A percentile compares a stretch with the other conserved stretches of the same genome.
Evolutionary conservation across 2,113 vertebrate genomes (phyloP).

Genomic region (Limanda limanda): DNA sequence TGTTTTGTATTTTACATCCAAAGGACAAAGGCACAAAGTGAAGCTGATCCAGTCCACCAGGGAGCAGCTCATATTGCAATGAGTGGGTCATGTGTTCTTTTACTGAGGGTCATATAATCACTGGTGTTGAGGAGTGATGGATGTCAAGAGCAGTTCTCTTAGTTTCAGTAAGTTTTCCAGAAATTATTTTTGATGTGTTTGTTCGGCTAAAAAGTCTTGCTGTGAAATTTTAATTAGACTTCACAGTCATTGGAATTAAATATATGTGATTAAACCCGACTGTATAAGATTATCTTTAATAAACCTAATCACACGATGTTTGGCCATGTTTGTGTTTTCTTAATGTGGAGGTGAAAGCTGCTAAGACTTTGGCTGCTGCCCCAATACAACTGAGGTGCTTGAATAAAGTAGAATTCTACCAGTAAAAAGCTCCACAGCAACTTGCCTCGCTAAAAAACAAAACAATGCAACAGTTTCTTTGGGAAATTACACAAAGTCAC

Average conservation of each 20-base stretch:
- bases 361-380: neutral
- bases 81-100: neutral
- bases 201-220: no score
- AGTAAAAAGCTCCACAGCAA: neutral
- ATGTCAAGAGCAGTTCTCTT: neutral
- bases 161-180: no score
- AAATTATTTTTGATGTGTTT: neutral
- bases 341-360: neutral
- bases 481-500: neutral
- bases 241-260: neutral
- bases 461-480: neutral
- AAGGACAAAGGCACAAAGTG: constrained; percentile 1
- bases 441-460: neutral
- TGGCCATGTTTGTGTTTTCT: neutral
- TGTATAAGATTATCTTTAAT: neutral
- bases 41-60: constrained; percentile 1
- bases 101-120: constrained; percentile 17
- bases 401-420: neutral
- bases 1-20: constrained; percentile 7
- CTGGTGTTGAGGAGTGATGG: constrained; percentile 35
- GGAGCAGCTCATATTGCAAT: constrained; percentile 39
- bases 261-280: neutral
- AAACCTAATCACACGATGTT: neutral
- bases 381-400: neutral
- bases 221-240: no score